These are phyloP conservation scores for Rallus crepitans DNA, from an alignment of 2,797 vertebrate species.

Conservation along the genomic window DNA sequence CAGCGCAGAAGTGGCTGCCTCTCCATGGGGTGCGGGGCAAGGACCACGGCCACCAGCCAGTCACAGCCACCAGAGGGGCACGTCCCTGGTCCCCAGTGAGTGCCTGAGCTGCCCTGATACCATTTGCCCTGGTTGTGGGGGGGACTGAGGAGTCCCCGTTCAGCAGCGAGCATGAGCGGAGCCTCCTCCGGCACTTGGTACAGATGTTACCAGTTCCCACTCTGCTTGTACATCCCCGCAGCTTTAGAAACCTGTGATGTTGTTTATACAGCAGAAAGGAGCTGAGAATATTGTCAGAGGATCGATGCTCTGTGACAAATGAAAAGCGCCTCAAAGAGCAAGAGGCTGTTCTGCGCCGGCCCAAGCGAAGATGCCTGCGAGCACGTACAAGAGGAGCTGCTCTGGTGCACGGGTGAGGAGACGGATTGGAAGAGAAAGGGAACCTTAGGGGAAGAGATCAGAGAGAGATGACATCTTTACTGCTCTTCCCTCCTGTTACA, in stretches of 20 bases:
- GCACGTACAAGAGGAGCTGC: neutral
- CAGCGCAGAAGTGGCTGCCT: rapidly evolving
- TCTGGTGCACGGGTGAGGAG: neutral
- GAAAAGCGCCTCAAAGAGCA: neutral
- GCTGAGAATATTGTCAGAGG: neutral
- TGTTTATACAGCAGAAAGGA: neutral
- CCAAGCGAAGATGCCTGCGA: neutral
- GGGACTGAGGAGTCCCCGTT: neutral
- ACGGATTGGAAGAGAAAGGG: neutral
- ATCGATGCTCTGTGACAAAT: neutral
- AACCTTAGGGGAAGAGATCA: neutral
- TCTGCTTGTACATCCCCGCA: neutral
- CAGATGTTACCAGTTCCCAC: neutral
- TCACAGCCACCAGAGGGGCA: neutral
- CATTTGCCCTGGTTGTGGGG: rapidly evolving
- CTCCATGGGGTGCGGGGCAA: rapidly evolving
- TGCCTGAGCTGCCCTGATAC: neutral
- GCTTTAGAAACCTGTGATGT: neutral
- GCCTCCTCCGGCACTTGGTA: neutral
- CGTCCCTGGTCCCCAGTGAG: rapidly evolving
- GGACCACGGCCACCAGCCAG: neutral
- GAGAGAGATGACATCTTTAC: neutral
- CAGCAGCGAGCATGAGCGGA: rapidly evolving
- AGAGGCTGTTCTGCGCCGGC: neutral
- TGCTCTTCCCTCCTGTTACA: neutral